Percentiles rank a stretch among this genome's conserved stretches.
Conservation (phyloP, 2,888 invertebrate genomes). For the Cephus pulcher region DNA sequence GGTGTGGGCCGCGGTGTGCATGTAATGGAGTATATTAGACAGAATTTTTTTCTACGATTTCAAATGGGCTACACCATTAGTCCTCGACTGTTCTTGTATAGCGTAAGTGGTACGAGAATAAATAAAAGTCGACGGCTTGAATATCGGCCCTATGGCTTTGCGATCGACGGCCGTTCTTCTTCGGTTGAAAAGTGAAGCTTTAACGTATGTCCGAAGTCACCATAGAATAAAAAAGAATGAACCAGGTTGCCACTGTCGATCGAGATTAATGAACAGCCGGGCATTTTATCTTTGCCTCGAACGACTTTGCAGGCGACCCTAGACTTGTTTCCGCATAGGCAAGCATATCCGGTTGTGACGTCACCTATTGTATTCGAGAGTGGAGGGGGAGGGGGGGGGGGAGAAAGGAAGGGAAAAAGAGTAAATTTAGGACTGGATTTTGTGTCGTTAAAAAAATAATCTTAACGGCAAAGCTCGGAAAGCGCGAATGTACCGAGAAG, state of each 20-base stretch:
- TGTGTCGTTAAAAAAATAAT: slow-evolving; percentile 6
- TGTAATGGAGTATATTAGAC: neutral
- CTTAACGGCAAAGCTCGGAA: neutral
- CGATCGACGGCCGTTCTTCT: neutral
- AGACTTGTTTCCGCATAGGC: neutral
- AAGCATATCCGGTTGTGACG: neutral
- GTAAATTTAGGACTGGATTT: neutral
- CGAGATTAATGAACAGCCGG: neutral
- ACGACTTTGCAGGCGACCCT: neutral
- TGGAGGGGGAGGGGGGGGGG: accelerated
- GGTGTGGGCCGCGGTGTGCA: neutral
- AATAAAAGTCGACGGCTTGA: neutral
- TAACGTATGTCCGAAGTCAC: neutral
- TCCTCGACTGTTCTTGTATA: neutral
- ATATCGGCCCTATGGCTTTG: neutral
- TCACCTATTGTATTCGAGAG: neutral
- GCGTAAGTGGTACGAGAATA: neutral
- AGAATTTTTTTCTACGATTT: neutral
- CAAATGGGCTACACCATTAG: neutral
- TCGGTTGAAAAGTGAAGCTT: neutral
- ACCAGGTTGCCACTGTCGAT: neutral
- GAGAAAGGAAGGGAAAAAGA: no score
- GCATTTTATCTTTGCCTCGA: neutral
- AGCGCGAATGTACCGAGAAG: neutral
- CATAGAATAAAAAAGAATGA: no score